phyloP scores from a whole-genome alignment of 2,113 vertebrate species.

The Petroica traversi region DNA sequence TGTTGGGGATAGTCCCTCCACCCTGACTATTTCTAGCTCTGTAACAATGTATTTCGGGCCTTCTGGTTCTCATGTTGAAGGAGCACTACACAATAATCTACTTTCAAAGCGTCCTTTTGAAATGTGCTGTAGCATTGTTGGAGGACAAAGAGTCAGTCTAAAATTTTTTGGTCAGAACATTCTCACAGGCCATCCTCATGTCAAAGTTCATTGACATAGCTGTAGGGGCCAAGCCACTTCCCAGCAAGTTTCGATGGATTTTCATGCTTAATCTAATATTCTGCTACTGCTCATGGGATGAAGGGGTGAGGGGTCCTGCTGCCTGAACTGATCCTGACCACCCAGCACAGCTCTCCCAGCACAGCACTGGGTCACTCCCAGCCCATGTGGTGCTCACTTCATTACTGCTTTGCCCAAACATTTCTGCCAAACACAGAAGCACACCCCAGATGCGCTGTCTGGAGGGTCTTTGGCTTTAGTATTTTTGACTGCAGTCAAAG shows the following conservation, averaged over 20 bases:
- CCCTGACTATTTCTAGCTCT: not conserved
- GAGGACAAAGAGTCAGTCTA: not conserved
- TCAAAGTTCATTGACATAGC: not conserved
- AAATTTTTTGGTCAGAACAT: not conserved
- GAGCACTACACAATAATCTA: not conserved
- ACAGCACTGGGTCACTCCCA: accelerated
- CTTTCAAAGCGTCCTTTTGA: not conserved
- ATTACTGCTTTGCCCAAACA: not conserved
- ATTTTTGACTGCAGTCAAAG: accelerated
- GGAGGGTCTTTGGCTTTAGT: not conserved
- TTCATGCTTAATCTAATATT: not conserved
- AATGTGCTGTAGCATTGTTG: not conserved
- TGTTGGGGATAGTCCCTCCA: not conserved
- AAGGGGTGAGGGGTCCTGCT: not conserved
- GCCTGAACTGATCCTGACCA: not conserved
- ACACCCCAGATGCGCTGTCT: accelerated
- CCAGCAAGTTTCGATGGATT: not conserved
- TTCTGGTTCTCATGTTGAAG: not conserved
- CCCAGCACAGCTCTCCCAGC: not conserved
- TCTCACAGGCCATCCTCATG: not conserved
- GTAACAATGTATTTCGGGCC: not conserved
- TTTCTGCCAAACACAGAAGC: not conserved
- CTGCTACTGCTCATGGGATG: not conserved
- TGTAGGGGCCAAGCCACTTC: accelerated
- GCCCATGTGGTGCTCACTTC: not conserved